phyloP scores from a whole-genome alignment of 1,140 invertebrate genomes.

The Lepidurus arcticus region DNA sequence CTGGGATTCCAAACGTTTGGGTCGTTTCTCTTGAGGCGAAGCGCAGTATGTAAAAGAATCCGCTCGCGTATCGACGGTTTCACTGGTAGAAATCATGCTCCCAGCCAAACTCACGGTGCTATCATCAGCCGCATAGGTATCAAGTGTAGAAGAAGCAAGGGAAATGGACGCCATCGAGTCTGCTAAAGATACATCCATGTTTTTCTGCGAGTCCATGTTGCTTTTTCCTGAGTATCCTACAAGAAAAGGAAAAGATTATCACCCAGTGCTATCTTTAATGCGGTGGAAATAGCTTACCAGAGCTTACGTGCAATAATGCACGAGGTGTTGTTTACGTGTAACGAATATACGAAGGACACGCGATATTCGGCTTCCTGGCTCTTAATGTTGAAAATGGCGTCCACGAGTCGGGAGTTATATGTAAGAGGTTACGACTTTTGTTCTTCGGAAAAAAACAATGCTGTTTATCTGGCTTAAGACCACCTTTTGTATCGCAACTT shows the following conservation, averaged over 20 bases:
- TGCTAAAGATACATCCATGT: background rate
- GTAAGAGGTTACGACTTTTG: too few species aligned
- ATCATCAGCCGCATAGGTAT: background rate
- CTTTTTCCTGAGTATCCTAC: background rate
- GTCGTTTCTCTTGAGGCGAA: background rate
- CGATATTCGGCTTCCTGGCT: background rate
- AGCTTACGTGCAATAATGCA: background rate
- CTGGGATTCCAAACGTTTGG: background rate
- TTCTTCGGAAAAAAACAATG: too few species aligned
- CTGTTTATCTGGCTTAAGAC: too few species aligned
- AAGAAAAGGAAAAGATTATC: background rate
- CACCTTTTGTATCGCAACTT: too few species aligned
- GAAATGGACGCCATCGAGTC: slow-evolving; percentile 18
- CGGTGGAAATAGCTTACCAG: background rate
- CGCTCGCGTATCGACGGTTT: background rate
- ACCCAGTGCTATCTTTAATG: background rate
- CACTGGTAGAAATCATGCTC: background rate
- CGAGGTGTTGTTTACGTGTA: background rate
- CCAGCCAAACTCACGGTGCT: background rate
- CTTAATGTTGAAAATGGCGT: background rate
- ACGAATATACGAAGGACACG: background rate
- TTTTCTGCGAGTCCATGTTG: background rate
- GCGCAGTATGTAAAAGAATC: background rate
- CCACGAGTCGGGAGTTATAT: background rate
- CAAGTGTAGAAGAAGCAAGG: background rate